These are phyloP conservation scores for Lepidurus packardi DNA, from an alignment of 1,140 invertebrate species.

Conservation along the genomic window DNA sequence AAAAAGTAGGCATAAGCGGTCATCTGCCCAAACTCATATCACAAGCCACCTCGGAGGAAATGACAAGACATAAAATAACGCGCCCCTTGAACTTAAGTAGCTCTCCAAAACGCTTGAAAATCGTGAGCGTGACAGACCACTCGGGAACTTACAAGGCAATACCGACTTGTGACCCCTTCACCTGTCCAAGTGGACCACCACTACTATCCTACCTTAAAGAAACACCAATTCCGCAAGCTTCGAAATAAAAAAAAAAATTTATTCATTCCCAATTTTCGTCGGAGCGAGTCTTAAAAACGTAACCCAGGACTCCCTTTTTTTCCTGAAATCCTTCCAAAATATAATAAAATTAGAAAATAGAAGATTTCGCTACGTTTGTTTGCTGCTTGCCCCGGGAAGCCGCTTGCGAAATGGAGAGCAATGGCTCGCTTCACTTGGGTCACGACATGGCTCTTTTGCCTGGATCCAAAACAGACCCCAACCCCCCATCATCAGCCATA, in stretches of 20 bases:
- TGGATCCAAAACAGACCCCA: neutral
- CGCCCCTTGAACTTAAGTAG: neutral
- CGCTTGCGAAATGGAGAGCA: slow-evolving; percentile 20
- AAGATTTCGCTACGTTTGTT: neutral
- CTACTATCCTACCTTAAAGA: too few species aligned
- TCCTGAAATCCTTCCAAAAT: too few species aligned
- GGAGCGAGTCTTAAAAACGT: too few species aligned
- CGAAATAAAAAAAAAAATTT: too few species aligned
- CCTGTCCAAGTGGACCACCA: too few species aligned
- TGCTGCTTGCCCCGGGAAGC: slow-evolving; percentile 5
- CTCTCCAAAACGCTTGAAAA: neutral
- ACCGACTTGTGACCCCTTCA: slow-evolving; percentile 5
- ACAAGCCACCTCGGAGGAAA: neutral
- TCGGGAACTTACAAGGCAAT: neutral
- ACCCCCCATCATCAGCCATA: slow-evolving; percentile 9
- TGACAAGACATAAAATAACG: neutral
- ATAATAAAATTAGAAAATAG: neutral
- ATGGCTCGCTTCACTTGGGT: neutral
- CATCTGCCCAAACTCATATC: neutral
- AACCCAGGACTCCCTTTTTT: too few species aligned
- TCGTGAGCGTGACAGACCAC: slow-evolving; percentile 20
- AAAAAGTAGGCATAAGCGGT: neutral
- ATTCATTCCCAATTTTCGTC: too few species aligned
- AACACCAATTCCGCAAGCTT: too few species aligned
- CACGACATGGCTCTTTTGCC: neutral